Base-by-base conservation (phyloP, 2,797 vertebrate genomes). In the Erethizon dorsatum region DNA sequence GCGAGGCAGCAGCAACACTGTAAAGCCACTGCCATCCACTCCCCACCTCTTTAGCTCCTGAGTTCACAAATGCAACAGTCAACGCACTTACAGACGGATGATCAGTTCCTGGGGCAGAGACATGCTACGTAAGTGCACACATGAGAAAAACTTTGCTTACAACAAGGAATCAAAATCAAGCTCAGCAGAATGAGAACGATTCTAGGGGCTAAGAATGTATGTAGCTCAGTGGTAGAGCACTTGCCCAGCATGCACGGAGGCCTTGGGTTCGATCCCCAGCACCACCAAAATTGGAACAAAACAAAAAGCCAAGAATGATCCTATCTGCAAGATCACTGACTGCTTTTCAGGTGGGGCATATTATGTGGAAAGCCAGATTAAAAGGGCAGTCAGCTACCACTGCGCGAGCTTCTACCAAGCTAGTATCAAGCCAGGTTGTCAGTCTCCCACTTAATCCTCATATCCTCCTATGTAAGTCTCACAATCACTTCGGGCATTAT, bases 161-260 rank as follows among this genome's bases (percentile, higher is more conserved):
- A 61, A 78, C 2, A 54, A 91, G 54, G 41, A 95, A 20, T 33
- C 85, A 75, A 83, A 95, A 24, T 28, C 78, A 75, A 85, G 78
- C 33, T 77, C 63, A 33, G 69, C 28, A 90, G 50, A n/a, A 28
- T 65, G 7, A 37, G 54, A 84, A 56, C 3, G 17, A 57, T 12
- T 28, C 26, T 45, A 13, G 67, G 37, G 10, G 37, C 9, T 37
- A 22, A 56, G n/a, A 37, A 33, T 24, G 45, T n/a, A 47, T 65
- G 50, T n/a, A 47, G 33, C 41, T 47, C 75, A 54, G 18, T 26
- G 37, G 61, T 26, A 78, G 28, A 17, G 28, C 7, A 8, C 50
- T 10, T 82, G 56, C 37, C 45, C 33, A 56, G 15, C 52, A 52
- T 8, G 41, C 20, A 15, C 6, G 33, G 47, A 54, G 61, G 20